Percentiles rank a stretch among this genome's conserved stretches.
Conservation (phyloP, 2,113 vertebrate genomes). For the Trogon melanurus region DNA sequence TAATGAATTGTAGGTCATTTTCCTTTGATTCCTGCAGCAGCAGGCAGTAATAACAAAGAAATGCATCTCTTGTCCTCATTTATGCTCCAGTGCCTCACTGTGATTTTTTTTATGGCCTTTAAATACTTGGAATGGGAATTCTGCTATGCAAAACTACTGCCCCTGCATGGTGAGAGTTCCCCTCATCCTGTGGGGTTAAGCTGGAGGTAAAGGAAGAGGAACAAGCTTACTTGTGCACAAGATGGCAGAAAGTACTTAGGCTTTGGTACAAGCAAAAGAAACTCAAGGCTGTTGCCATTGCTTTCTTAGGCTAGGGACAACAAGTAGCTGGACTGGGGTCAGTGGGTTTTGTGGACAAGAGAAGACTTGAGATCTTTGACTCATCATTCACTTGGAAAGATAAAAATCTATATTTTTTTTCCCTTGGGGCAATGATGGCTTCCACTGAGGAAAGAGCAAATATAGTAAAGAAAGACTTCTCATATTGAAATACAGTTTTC, state of each 20-base stretch:
- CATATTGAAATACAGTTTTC: constrained; percentile 55
- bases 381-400: neutral
- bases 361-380: neutral
- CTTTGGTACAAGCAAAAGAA: neutral
- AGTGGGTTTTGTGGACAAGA: neutral
- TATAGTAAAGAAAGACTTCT: constrained; percentile 26
- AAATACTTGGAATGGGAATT: neutral
- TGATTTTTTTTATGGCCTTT: neutral
- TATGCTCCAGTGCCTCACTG: neutral
- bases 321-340: neutral
- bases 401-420: neutral
- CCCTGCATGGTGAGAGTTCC: neutral
- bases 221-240: neutral
- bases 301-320: neutral
- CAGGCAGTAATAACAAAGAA: neutral
- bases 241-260: neutral
- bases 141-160: neutral
- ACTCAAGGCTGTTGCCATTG: neutral
- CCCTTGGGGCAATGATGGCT: neutral
- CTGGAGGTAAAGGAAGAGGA: neutral
- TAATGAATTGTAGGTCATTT: neutral
- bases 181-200: neutral
- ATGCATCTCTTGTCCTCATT: neutral
- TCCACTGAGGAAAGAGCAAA: constrained; percentile 23
- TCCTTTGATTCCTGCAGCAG: neutral